These are phyloP conservation scores for Lanius ludovicianus DNA, from an alignment of 2,113 vertebrate species.

Conservation along the genomic window DNA sequence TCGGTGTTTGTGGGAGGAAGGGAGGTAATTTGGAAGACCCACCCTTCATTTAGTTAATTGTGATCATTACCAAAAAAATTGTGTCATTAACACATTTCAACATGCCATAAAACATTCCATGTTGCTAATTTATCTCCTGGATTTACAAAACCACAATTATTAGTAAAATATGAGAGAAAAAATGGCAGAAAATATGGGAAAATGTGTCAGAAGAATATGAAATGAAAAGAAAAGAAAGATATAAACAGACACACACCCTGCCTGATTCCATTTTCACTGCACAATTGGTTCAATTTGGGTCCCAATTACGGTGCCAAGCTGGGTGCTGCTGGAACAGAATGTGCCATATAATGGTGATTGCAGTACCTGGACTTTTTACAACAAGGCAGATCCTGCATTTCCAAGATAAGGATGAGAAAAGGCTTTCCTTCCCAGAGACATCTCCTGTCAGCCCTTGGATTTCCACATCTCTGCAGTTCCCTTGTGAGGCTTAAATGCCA, in stretches of 20 bases:
- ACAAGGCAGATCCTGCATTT: neutral
- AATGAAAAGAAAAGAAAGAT: neutral
- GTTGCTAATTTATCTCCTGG: neutral
- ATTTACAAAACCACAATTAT: neutral
- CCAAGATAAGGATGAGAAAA: neutral
- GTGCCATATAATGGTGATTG: neutral
- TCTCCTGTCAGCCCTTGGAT: neutral
- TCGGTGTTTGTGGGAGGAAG: neutral
- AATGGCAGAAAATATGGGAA: neutral
- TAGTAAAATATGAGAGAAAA: neutral
- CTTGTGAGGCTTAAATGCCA: neutral
- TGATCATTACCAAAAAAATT: neutral
- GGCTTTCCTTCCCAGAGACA: neutral
- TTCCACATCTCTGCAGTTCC: neutral
- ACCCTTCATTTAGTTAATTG: neutral
- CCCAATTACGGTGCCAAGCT: rapidly evolving
- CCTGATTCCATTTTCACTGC: neutral
- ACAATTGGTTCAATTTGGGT: neutral
- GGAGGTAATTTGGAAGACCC: neutral
- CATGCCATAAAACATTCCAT: neutral
- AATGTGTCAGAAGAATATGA: neutral
- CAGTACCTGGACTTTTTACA: neutral
- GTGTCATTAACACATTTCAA: neutral
- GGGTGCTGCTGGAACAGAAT: neutral
- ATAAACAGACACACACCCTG: neutral